phyloP scores from a whole-genome alignment of 2,113 vertebrate genomes.

The Paramisgurnus dabryanus region DNA sequence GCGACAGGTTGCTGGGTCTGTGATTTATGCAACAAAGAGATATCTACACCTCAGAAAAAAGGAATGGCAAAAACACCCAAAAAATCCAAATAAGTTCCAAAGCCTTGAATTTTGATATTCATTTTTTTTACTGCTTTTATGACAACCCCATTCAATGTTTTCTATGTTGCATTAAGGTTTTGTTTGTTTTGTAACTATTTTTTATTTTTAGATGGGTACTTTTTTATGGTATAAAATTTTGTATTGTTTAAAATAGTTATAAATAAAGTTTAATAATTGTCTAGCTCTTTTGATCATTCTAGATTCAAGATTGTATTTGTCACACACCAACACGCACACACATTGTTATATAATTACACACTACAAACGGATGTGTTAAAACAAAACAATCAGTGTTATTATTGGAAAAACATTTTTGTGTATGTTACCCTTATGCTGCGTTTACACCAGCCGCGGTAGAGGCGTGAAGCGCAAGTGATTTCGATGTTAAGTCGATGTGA shows the following conservation, averaged over 20 bases:
- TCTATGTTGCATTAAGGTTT: background rate
- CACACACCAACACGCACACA: background rate
- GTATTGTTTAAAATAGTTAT: background rate
- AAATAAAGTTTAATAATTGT: background rate
- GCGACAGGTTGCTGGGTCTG: conserved; percentile 93
- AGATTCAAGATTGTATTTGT: background rate
- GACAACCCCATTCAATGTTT: background rate
- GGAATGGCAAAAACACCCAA: conserved; percentile 86
- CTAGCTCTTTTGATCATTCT: background rate
- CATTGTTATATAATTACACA: too few species aligned
- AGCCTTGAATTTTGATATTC: conserved; percentile 4
- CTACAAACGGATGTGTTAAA: too few species aligned
- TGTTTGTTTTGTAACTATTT: background rate
- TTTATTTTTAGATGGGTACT: background rate
- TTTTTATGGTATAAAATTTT: background rate
- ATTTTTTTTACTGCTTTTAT: conserved; percentile 22
- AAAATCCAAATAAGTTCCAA: conserved; percentile 76
- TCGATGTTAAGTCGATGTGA: too few species aligned
- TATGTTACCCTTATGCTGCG: too few species aligned
- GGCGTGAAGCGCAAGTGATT: too few species aligned
- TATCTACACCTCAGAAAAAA: conserved; percentile 86
- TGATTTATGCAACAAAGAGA: conserved; percentile 89
- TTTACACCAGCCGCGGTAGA: too few species aligned
- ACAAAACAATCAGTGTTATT: too few species aligned
- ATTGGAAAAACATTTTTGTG: too few species aligned